Evolutionary conservation across 2,888 invertebrate genomes (phyloP).

Genomic region (Callimorpha dominula): DNA sequence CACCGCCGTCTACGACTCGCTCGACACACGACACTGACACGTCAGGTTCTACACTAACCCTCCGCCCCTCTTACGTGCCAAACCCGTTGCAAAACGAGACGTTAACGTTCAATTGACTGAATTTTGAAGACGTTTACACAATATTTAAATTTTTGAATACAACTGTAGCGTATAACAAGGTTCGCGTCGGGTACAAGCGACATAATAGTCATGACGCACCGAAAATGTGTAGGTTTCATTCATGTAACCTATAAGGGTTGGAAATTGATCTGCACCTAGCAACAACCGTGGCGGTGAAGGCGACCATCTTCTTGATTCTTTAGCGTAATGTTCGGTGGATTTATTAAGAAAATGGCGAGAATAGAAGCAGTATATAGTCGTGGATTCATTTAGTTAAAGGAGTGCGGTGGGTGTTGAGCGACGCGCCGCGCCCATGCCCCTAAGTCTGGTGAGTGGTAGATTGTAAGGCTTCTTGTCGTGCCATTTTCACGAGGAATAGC

Average conservation of each 20-base stretch:
- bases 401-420: slow-evolving; percentile 74
- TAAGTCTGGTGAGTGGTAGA: slow-evolving; percentile 83
- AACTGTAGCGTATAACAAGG: slow-evolving; percentile 36
- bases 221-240: slow-evolving; percentile 81
- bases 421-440: slow-evolving; percentile 85
- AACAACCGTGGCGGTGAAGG: slow-evolving; percentile 75
- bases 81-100: slow-evolving; percentile 66
- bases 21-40: slow-evolving; percentile 75
- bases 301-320: slow-evolving; percentile 64
- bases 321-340: slow-evolving; percentile 73
- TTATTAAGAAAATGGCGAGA: slow-evolving; percentile 71
- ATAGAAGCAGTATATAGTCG: slow-evolving; percentile 72
- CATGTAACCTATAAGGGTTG: slow-evolving; percentile 78
- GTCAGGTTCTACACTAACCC: slow-evolving; percentile 74
- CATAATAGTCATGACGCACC: slow-evolving; percentile 65
- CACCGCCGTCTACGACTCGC: slow-evolving; percentile 78
- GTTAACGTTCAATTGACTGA: slow-evolving; percentile 51
- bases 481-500: slow-evolving; percentile 72
- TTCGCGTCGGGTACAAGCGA: slow-evolving; percentile 50
- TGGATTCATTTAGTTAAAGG: slow-evolving; percentile 81
- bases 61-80: slow-evolving; percentile 77
- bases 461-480: slow-evolving; percentile 83
- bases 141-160: slow-evolving; percentile 37
- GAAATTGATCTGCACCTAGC: slow-evolving; percentile 79
- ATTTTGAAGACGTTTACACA: slow-evolving; percentile 50